Percentiles rank a stretch among this genome's conserved stretches.
Evolutionary conservation across 1,140 invertebrate species (phyloP).

Genomic region (Reticulitermes speratus): DNA sequence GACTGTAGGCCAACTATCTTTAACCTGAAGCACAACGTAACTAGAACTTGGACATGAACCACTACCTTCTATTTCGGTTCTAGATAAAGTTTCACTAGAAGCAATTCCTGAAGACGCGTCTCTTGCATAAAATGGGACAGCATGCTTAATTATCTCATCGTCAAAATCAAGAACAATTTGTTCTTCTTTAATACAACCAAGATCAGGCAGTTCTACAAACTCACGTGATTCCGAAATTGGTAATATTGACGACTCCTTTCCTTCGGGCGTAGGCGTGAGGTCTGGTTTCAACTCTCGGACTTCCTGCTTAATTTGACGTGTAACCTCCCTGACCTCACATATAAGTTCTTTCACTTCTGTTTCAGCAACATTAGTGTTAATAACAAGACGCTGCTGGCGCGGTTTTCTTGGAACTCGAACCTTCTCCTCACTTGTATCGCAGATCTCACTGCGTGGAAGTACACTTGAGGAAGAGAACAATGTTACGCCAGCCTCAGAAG

Average conservation of each 20-base stretch:
- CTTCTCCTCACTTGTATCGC: background rate
- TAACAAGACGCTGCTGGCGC: background rate
- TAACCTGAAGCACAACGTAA: no score
- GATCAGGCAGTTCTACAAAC: slow-evolving; percentile 25
- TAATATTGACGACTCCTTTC: slow-evolving; percentile 36
- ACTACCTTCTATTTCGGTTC: no score
- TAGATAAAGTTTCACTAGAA: no score
- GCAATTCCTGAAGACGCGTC: no score
- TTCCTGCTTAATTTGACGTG: slow-evolving; percentile 53
- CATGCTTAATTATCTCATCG: no score
- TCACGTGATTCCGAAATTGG: slow-evolving; percentile 26
- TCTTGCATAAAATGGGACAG: no score
- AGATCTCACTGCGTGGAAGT: background rate
- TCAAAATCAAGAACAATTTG: background rate
- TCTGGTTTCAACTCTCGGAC: slow-evolving; percentile 55
- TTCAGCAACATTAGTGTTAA: background rate
- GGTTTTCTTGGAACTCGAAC: background rate
- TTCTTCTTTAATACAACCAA: slow-evolving; percentile 24
- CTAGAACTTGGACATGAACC: no score
- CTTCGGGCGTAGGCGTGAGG: slow-evolving; percentile 53
- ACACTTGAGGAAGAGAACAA: no score
- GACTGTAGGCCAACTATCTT: no score
- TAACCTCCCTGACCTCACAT: slow-evolving; percentile 52
- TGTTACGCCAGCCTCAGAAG: no score
- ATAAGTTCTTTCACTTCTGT: slow-evolving; percentile 43